A percentile compares a stretch with the other conserved stretches of the same genome.
Evolutionary conservation across 2,797 vertebrate genomes (phyloP).

Genomic region (Carcharodon carcharias): DNA sequence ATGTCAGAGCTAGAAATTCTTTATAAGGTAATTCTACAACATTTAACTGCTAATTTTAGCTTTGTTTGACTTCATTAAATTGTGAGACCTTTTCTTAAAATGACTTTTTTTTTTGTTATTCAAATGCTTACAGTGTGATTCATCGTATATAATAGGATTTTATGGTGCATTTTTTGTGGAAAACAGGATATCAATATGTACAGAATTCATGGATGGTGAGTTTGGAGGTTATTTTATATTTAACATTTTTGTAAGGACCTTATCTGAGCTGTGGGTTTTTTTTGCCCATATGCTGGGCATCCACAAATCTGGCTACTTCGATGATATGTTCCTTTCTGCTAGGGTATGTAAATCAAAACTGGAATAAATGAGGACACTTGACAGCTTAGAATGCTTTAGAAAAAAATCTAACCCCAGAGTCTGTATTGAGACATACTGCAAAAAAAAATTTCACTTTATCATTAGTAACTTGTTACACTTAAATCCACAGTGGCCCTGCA

Average conservation of each 20-base stretch:
- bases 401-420: neutral
- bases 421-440: neutral
- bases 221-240: conserved; percentile 44
- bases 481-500: neutral
- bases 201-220: conserved; percentile 99
- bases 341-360: neutral
- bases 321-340: neutral
- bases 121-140: conserved; percentile 78
- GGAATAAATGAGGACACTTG: neutral
- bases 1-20: conserved; percentile 98
- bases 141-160: conserved; percentile 97
- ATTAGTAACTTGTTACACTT: conserved; percentile 27
- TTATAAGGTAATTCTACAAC: conserved; percentile 73
- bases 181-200: conserved; percentile 97
- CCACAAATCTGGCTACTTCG: neutral
- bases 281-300: neutral
- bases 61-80: conserved; percentile 2
- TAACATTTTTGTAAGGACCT: neutral
- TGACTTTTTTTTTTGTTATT: neutral
- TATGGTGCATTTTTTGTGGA: conserved; percentile 98
- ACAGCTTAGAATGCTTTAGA: neutral
- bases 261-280: neutral
- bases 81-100: neutral
- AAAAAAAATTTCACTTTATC: neutral
- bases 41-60: neutral